These are phyloP conservation scores for Lepeophtheirus nordmannii DNA, from an alignment of 2,888 invertebrate genomes.

Conservation along the genomic window DNA sequence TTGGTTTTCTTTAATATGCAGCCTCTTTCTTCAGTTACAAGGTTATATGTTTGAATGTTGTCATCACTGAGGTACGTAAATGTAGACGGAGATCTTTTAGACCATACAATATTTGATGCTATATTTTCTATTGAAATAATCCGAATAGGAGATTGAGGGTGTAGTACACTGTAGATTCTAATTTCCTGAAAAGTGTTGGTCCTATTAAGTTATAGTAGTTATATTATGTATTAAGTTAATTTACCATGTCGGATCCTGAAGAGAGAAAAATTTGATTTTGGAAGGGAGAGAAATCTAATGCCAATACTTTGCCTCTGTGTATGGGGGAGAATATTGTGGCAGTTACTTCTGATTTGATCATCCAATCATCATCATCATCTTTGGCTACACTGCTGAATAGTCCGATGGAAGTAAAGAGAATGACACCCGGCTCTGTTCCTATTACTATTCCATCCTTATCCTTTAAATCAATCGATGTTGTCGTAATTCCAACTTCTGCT, in stretches of 20 bases:
- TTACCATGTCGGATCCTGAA: constrained; percentile 11
- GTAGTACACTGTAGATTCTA: constrained; percentile 2
- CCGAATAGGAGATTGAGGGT: constrained; percentile 6
- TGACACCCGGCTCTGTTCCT: constrained; percentile 13
- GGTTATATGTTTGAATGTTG: neutral
- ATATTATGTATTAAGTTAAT: too few species aligned
- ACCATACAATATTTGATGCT: neutral
- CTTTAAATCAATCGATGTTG: neutral
- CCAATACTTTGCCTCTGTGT: neutral
- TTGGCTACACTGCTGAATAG: neutral
- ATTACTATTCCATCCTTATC: constrained; percentile 2
- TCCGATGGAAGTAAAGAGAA: neutral
- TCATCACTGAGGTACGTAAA: neutral
- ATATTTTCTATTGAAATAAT: neutral
- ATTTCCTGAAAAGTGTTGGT: neutral
- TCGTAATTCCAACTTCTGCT: constrained; percentile 14
- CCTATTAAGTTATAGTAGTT: too few species aligned
- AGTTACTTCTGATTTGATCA: neutral
- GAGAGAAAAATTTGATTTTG: constrained; percentile 13
- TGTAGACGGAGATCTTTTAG: neutral
- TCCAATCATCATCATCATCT: neutral
- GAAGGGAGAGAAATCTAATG: constrained; percentile 6
- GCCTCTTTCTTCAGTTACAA: neutral
- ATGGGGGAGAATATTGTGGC: neutral
- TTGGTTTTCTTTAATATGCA: too few species aligned